Percentiles rank a stretch among this genome's conserved stretches.
phyloP scores from a whole-genome alignment of 2,888 invertebrate genomes.

The Cabera pusaria region DNA sequence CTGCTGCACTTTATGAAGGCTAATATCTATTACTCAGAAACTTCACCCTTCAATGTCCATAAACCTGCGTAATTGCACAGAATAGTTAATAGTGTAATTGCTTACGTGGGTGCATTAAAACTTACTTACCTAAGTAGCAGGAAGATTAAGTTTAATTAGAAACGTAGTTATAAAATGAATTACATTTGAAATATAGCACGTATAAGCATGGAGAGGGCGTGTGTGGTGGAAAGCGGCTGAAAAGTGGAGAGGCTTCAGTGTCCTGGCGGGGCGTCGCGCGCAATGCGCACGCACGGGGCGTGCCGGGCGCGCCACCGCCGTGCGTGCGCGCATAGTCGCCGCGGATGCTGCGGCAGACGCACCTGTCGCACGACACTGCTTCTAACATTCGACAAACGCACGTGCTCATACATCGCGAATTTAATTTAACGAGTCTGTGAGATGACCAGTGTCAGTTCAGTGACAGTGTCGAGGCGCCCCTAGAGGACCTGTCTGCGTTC shows the following conservation, averaged over 20 bases:
- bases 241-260: slow-evolving; percentile 57
- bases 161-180: neutral
- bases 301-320: slow-evolving; percentile 37
- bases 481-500: slow-evolving; percentile 49
- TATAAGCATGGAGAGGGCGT: slow-evolving; percentile 9
- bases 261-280: slow-evolving; percentile 66
- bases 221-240: slow-evolving; percentile 44
- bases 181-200: slow-evolving; percentile 1
- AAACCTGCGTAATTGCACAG: slow-evolving; percentile 9
- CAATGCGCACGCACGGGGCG: slow-evolving; percentile 70
- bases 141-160: no score
- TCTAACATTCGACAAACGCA: slow-evolving; percentile 35
- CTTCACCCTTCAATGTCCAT: slow-evolving; percentile 11
- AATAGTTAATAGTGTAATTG: no score
- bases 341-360: slow-evolving; percentile 75
- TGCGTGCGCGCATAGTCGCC: slow-evolving; percentile 56
- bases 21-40: slow-evolving; percentile 39
- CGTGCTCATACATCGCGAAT: slow-evolving; percentile 40
- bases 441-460: slow-evolving; percentile 66
- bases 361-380: slow-evolving; percentile 52
- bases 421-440: slow-evolving; percentile 47
- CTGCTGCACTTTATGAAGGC: slow-evolving; percentile 46
- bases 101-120: no score
- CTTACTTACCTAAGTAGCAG: no score
- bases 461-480: slow-evolving; percentile 57